phyloP scores from a whole-genome alignment of 2,888 invertebrate species.

The Diaprepes abbreviatus region DNA sequence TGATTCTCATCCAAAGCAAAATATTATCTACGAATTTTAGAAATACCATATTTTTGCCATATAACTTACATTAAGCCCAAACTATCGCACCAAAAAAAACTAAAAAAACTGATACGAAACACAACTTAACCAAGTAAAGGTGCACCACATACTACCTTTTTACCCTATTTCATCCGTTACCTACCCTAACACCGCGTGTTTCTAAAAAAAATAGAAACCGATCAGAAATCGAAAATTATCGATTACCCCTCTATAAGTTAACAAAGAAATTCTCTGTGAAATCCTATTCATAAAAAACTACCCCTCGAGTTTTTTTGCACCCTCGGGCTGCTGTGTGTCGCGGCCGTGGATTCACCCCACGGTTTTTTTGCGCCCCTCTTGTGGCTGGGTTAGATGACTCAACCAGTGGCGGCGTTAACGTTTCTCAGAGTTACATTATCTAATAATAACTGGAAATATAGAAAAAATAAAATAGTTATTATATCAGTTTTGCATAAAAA shows the following conservation, averaged over 20 bases:
- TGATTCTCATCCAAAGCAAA: too few relatives aligned
- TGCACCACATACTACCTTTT: constrained; percentile 43
- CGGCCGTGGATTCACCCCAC: constrained; percentile 48
- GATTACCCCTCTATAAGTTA: constrained; percentile 38
- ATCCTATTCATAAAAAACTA: constrained; percentile 51
- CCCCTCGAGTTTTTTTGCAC: constrained; percentile 50
- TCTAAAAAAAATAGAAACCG: constrained; percentile 39
- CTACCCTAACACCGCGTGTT: constrained; percentile 33
- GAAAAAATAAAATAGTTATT: too few relatives aligned
- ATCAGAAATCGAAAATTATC: constrained; percentile 50
- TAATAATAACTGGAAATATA: too few relatives aligned
- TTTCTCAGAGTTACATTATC: too few relatives aligned
- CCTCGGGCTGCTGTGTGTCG: constrained; percentile 40
- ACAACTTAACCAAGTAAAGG: constrained; percentile 34
- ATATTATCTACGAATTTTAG: too few relatives aligned
- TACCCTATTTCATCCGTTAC: constrained; percentile 45
- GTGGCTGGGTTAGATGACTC: constrained; percentile 47
- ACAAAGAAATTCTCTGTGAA: constrained; percentile 36
- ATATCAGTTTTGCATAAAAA: too few relatives aligned
- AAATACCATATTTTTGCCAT: too few relatives aligned
- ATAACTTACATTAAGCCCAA: too few relatives aligned
- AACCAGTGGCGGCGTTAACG: constrained; percentile 26
- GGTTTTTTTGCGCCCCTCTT: constrained; percentile 46
- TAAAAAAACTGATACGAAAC: not conserved
- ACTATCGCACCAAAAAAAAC: too few relatives aligned